Evolutionary conservation across 2,888 invertebrate genomes (phyloP).

Genomic region (Xanthorhoe spadicearia): DNA sequence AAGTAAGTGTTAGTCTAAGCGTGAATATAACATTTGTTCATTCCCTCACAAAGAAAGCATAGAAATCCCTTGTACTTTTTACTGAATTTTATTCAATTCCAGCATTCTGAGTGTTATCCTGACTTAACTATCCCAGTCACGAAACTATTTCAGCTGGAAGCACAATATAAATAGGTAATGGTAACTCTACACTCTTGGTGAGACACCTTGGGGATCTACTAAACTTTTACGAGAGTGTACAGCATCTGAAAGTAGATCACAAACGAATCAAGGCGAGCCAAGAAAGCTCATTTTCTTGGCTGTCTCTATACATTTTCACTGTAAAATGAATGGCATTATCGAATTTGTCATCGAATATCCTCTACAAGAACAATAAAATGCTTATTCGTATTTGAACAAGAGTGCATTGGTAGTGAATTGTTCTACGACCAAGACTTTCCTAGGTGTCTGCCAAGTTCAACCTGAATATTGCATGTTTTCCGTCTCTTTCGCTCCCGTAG

Average conservation of each 20-base stretch:
- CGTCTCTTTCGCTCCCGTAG: conserved; percentile 44
- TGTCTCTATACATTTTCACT: neutral
- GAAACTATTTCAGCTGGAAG: conserved; percentile 47
- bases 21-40: neutral
- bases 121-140: conserved; percentile 41
- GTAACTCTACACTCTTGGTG: conserved; percentile 16
- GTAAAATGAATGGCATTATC: neutral
- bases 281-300: neutral
- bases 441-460: conserved; percentile 62
- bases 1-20: neutral
- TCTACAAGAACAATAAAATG: neutral
- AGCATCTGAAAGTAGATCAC: neutral
- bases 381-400: neutral
- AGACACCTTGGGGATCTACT: conserved; percentile 13
- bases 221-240: conserved; percentile 15
- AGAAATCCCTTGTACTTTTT: conserved; percentile 11
- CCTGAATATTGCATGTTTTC: conserved; percentile 60
- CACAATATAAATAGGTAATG: conserved; percentile 36
- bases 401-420: conserved; percentile 17
- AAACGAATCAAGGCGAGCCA: conserved; percentile 2
- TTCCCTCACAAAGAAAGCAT: neutral
- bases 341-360: neutral
- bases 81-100: conserved; percentile 18
- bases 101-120: conserved; percentile 18
- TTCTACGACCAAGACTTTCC: conserved; percentile 39